These are phyloP conservation scores for Crenichthys baileyi DNA, from an alignment of 2,797 vertebrate genomes.

Conservation along the genomic window DNA sequence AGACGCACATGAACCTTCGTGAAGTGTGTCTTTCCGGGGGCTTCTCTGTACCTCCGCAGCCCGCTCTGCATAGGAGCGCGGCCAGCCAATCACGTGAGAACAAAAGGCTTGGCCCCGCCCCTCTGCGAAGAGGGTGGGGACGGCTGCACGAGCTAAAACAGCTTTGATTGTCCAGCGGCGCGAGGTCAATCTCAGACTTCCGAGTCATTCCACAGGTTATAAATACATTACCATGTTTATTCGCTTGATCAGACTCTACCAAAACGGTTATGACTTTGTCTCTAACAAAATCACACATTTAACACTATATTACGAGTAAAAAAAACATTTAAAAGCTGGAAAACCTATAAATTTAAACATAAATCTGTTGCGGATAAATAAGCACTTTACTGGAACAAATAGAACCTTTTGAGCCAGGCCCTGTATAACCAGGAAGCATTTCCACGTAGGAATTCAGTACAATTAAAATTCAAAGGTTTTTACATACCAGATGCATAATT, in stretches of 20 bases:
- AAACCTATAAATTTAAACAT: background rate
- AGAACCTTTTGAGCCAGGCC: background rate
- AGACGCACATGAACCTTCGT: slow-evolving; percentile 31
- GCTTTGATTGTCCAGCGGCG: slow-evolving; percentile 2
- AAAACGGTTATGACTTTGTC: background rate
- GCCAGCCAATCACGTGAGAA: slow-evolving; percentile 30
- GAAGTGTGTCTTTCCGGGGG: slow-evolving; percentile 27
- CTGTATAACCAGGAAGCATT: background rate
- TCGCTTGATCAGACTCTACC: background rate
- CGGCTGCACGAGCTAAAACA: background rate
- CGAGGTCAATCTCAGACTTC: background rate
- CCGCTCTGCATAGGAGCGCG: background rate
- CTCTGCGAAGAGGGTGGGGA: accelerated
- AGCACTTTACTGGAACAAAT: no score
- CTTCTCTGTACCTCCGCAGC: background rate
- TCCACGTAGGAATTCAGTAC: background rate
- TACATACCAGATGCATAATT: background rate
- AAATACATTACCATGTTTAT: background rate
- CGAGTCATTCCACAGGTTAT: background rate
- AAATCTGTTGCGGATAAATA: background rate
- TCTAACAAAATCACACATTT: background rate
- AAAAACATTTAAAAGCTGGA: background rate
- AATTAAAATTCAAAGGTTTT: background rate
- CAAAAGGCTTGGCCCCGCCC: slow-evolving; percentile 2
- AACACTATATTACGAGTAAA: background rate